Evolutionary conservation across 2,113 vertebrate genomes (phyloP).

Genomic region (Aix galericulata): DNA sequence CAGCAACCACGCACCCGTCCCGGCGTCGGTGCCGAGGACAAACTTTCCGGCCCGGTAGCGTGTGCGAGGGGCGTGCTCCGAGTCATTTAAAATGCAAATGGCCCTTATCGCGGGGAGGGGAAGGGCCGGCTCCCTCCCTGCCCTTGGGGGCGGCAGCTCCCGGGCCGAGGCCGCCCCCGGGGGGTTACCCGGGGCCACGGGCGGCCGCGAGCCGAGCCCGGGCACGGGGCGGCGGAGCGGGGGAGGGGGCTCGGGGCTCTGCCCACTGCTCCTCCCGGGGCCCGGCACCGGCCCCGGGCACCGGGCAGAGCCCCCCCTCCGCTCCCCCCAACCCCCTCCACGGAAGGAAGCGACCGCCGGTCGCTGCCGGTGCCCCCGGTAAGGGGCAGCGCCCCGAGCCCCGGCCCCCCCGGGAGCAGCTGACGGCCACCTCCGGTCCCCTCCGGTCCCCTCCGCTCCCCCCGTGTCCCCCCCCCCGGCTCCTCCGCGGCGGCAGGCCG

Average conservation of each 20-base stretch:
- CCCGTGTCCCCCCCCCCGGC: too few relatives aligned
- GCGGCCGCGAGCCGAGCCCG: background rate
- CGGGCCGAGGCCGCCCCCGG: background rate
- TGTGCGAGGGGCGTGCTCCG: background rate
- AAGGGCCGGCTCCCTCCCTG: background rate
- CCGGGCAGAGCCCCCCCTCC: too few relatives aligned
- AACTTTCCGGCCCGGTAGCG: constrained; percentile 5
- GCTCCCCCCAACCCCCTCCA: too few relatives aligned
- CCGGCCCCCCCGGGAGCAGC: background rate
- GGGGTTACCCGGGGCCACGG: background rate
- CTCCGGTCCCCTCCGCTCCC: background rate
- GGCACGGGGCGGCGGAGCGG: background rate
- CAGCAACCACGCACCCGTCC: background rate
- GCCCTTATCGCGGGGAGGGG: background rate
- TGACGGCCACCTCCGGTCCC: background rate
- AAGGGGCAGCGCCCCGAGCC: too few relatives aligned
- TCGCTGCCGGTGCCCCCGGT: too few relatives aligned
- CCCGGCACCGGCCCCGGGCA: too few relatives aligned
- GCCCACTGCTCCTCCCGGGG: too few relatives aligned
- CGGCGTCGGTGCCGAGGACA: background rate
- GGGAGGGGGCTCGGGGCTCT: too few relatives aligned
- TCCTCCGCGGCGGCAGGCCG: background rate
- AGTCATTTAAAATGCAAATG: constrained; percentile 45
- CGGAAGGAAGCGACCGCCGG: background rate
- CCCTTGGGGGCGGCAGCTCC: background rate